Conservation (phyloP, 2,888 invertebrate genomes). For the Acrobasis repandana region DNA sequence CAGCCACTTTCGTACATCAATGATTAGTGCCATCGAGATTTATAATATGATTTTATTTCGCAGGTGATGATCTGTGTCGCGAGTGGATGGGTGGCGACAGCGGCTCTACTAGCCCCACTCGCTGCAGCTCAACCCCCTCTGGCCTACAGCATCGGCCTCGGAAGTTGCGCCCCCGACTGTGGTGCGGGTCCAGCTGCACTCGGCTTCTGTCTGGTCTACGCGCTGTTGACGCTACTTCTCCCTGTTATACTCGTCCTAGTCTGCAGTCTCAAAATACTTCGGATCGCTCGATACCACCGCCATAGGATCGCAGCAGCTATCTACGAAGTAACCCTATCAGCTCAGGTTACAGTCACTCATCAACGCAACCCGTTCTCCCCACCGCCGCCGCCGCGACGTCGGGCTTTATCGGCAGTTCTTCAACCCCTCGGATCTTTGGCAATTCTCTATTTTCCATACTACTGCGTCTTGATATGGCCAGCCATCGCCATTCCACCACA, state of each 20-base stretch:
- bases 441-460: constrained; percentile 89
- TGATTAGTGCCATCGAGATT: background rate
- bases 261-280: constrained; percentile 88
- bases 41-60: constrained; percentile 29
- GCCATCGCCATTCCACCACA: constrained; percentile 64
- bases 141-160: constrained; percentile 72
- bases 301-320: constrained; percentile 93
- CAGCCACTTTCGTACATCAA: background rate
- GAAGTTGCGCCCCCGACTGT: constrained; percentile 87
- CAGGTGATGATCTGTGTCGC: constrained; percentile 86
- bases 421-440: constrained; percentile 88
- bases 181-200: constrained; percentile 83
- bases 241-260: constrained; percentile 87
- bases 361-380: constrained; percentile 90
- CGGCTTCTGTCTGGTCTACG: constrained; percentile 86
- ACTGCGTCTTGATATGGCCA: constrained; percentile 87
- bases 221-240: constrained; percentile 84
- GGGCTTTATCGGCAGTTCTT: constrained; percentile 86
- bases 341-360: constrained; percentile 92
- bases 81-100: constrained; percentile 86
- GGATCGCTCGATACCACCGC: constrained; percentile 88
- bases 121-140: constrained; percentile 82
- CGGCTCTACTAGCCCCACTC: constrained; percentile 85
- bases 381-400: constrained; percentile 85
- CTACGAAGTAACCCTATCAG: constrained; percentile 91